Percentiles rank a stretch among this genome's conserved stretches.
phyloP scores from a whole-genome alignment of 1,140 invertebrate species.

The Drosophila trapezifrons region DNA sequence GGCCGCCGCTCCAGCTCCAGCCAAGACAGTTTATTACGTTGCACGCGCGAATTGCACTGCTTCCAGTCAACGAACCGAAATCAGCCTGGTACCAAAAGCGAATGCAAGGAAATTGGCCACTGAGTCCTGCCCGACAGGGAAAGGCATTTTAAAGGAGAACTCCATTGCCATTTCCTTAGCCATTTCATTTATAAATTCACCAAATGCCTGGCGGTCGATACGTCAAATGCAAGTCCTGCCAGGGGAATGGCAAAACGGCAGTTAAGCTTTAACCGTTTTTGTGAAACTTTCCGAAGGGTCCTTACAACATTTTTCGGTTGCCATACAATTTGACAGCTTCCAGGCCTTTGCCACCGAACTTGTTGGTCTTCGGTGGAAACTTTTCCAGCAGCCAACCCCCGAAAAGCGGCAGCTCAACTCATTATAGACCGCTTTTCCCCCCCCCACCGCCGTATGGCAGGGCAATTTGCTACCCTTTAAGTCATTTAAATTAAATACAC shows the following conservation, averaged over 20 bases:
- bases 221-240: slow-evolving; percentile 36
- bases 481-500: slow-evolving; percentile 80
- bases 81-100: slow-evolving; percentile 32
- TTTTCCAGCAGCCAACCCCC: slow-evolving; percentile 18
- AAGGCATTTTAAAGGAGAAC: slow-evolving; percentile 19
- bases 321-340: slow-evolving; percentile 49
- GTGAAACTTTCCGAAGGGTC: slow-evolving; percentile 27
- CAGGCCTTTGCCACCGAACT: slow-evolving; percentile 33
- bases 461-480: slow-evolving; percentile 57
- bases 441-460: neutral
- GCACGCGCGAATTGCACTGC: slow-evolving; percentile 71
- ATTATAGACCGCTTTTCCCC: slow-evolving; percentile 28
- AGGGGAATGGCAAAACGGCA: slow-evolving; percentile 5
- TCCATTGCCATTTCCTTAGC: slow-evolving; percentile 14
- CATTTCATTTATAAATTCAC: slow-evolving; percentile 36
- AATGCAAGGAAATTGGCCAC: slow-evolving; percentile 55
- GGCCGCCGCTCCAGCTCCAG: neutral
- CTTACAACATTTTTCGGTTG: slow-evolving; percentile 24
- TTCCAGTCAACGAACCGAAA: slow-evolving; percentile 72
- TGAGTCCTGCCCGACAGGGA: slow-evolving; percentile 3
- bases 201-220: slow-evolving; percentile 23
- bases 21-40: slow-evolving; percentile 70
- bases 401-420: slow-evolving; percentile 34
- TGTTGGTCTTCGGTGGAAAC: slow-evolving; percentile 51
- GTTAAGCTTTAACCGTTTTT: slow-evolving; percentile 42